Evolutionary conservation across 37 sponge, comb jelly and placozoan species (phyloP).

Genomic region (Ephydatia muelleri): DNA sequence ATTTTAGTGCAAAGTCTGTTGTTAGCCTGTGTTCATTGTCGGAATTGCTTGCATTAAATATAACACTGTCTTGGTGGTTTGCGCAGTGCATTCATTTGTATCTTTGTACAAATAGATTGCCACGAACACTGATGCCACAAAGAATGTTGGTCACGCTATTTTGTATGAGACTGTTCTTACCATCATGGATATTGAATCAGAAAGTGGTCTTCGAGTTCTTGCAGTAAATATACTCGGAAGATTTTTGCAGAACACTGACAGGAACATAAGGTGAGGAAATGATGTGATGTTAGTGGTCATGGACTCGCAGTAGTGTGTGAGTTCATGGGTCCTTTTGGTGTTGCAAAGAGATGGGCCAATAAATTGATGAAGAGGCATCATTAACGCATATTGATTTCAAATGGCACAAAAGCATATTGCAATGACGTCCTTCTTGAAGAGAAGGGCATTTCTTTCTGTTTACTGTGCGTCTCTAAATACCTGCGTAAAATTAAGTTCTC

Average conservation of each 20-base stretch:
- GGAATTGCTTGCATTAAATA: conserved; percentile 14
- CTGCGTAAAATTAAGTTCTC: too few relatives aligned
- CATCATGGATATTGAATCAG: conserved; percentile 96
- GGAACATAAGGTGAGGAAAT: conserved; percentile 84
- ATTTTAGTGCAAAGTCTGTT: neutral
- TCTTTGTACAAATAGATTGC: conserved; percentile 76
- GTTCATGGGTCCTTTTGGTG: neutral
- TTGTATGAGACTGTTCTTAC: conserved; percentile 94
- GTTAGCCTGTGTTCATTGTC: neutral
- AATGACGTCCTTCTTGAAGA: too few relatives aligned
- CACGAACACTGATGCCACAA: conserved; percentile 94
- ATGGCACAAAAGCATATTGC: too few relatives aligned
- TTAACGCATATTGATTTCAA: too few relatives aligned
- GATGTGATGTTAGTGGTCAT: neutral
- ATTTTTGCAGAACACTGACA: conserved; percentile 89
- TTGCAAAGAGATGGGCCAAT: too few relatives aligned
- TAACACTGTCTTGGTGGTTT: conserved; percentile 17
- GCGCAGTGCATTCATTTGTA: neutral
- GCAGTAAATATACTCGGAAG: conserved; percentile 97
- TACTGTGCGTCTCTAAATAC: too few relatives aligned
- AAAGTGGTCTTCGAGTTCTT: conserved; percentile 93
- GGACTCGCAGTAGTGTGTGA: too few relatives aligned
- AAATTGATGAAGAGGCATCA: too few relatives aligned
- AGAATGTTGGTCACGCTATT: conserved; percentile 97
- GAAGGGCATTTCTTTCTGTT: too few relatives aligned